Evolutionary conservation across 2,113 vertebrate species (phyloP), one percentile per base, ranked within the genome.

Genomic region (Podocnemis expansa): DNA sequence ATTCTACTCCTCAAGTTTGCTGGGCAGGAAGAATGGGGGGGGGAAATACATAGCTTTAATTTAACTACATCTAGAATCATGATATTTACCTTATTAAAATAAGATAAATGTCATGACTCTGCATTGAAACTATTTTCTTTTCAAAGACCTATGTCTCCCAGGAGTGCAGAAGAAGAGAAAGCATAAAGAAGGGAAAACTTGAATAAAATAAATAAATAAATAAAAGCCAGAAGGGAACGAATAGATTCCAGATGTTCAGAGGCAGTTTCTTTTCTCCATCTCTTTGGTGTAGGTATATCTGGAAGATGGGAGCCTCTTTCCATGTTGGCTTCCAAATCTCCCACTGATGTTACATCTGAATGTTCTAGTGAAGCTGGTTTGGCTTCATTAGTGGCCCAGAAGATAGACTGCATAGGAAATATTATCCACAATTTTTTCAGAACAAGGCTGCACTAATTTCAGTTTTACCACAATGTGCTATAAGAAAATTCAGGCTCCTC

Each of bases 161-260:
- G 81, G 76, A 95, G 86, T 0, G 88, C 7, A 86, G 12, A 84
- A 55, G 34, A 96, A 43, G 90, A 90, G 14, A 94, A 93, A 21
- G 60, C 90, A 89, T 92, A 75, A 95, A 85, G 89, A 47, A 22
- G 82, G 55, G 93, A 87, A 90, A 85, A 10, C 45, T 24, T 83
- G 73, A 54, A 87, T 63, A 56, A 88, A 19, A 85, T 54, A 60
- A n/a, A 12, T 17, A 13, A 43, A 78, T 19, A 8, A 16, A 16
- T 6, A 27, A 58, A 56, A 92, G 85, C 43, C 56, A 80, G 78
- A n/a, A 80, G 31, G 41, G 22, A 85, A 94, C 56, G 93, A 97
- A 95, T 19, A 88, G 24, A 85, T 93, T 90, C 91, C 95, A 97
- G 83, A 95, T 95, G 88, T 92, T 67, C 82, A 93, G 82, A 88